Evolutionary conservation across 2,113 vertebrate species (phyloP), one percentile per base, ranked within the genome.

Genomic region (Isurus oxyrinchus): DNA sequence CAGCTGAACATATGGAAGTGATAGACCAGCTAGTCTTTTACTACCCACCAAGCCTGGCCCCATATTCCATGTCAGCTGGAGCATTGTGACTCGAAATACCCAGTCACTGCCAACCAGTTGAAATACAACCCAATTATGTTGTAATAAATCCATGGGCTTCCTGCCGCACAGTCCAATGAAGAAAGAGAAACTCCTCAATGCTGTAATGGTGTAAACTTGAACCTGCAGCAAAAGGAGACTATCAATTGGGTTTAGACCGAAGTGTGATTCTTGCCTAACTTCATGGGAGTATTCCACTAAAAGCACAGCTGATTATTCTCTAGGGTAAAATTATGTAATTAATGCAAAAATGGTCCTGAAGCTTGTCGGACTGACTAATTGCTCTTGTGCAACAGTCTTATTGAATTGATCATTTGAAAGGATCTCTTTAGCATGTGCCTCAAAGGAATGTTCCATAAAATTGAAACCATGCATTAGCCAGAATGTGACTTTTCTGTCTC

Each of bases 341-440:
- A 44, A 61, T 61, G 90, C 90, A 94, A 49, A 95, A 95, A 31
- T 31, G 49, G 4, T 72, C 66, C 66, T 94, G 44, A 55, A 95
- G 44, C 94, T 72, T 5, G 66, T 55, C 14, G 49, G 63, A 95
- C 44, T 53, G 61, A 69, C 66, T 49, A 69, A 67, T 72, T 95
- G 63, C 2, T 69, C 94, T 95, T 95, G 94, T 31, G 66, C 35
- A 53, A 55, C 94, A 95, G 27, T 25, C 67, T 95, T 35, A 21
- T 61, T 72, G 94, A 72, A 69, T 95, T 95, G 66, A 76, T 55
- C 27, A 72, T 72, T 95, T 55, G 49, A 95, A 95, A 35, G 11
- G 55, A 31, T 95, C 44, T 72, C 94, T 27, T 95, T 95, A 95
- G 94, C 94, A 95, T 95, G 94, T 95, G 94, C 94, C 94, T 95